These are phyloP conservation scores for Stichodactyla mertensii DNA, from an alignment of 64 coral and sea anemone genomes.

Conservation along the genomic window DNA sequence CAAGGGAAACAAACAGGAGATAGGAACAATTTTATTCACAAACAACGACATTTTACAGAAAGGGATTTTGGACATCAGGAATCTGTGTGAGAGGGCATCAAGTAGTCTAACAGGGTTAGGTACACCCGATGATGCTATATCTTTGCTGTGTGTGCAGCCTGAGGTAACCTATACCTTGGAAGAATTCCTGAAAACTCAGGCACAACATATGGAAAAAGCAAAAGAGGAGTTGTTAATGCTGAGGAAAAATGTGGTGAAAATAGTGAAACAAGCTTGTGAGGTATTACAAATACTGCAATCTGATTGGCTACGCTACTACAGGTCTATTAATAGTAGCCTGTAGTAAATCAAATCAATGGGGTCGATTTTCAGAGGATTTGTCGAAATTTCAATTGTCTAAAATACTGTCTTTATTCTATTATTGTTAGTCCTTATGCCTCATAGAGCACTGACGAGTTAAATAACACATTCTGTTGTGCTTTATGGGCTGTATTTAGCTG, in stretches of 20 bases:
- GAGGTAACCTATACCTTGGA: constrained; percentile 52
- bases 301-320: too few relatives aligned
- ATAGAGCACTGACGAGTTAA: too few relatives aligned
- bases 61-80: constrained; percentile 45
- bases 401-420: too few relatives aligned
- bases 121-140: constrained; percentile 50
- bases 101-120: constrained; percentile 75
- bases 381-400: too few relatives aligned
- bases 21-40: constrained; percentile 54
- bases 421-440: too few relatives aligned
- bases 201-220: constrained; percentile 45
- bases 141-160: constrained; percentile 23
- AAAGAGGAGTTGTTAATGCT: constrained; percentile 51
- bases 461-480: too few relatives aligned
- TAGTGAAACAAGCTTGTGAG: constrained; percentile 83
- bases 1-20: constrained; percentile 39
- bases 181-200: constrained; percentile 46
- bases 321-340: too few relatives aligned
- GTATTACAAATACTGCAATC: neutral
- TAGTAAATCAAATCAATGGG: too few relatives aligned
- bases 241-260: constrained; percentile 45
- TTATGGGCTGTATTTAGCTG: too few relatives aligned
- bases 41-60: constrained; percentile 34
- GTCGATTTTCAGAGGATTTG: too few relatives aligned
- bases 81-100: constrained; percentile 70